Evolutionary conservation across 1,140 invertebrate species (phyloP).

Genomic region (Eueides isabella): DNA sequence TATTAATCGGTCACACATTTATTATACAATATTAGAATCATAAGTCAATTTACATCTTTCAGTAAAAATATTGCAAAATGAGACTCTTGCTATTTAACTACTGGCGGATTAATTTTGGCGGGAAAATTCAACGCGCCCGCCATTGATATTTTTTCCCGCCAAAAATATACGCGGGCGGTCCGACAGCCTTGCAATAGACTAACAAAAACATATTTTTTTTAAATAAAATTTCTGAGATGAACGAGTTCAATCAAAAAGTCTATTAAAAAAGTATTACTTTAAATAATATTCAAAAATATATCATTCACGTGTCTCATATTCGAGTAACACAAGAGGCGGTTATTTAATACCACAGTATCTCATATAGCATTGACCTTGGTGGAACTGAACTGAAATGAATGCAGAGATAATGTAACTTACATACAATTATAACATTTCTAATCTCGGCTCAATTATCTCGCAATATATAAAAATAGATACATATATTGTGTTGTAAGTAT

Average conservation of each 20-base stretch:
- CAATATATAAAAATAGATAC: neutral
- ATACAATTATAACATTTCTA: neutral
- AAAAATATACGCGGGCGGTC: too few relatives aligned
- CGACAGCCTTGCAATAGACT: too few relatives aligned
- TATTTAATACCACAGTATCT: neutral
- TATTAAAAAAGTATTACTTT: neutral
- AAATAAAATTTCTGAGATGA: too few relatives aligned
- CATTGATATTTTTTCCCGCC: too few relatives aligned
- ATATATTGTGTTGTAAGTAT: neutral
- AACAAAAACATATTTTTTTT: too few relatives aligned
- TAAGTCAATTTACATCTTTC: too few relatives aligned
- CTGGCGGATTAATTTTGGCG: too few relatives aligned
- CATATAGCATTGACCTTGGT: slow-evolving; percentile 6
- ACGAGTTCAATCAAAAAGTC: neutral
- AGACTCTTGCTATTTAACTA: too few relatives aligned
- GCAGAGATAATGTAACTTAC: neutral
- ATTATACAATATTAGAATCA: too few relatives aligned
- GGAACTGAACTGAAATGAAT: neutral
- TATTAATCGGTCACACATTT: too few relatives aligned
- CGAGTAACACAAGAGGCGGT: neutral
- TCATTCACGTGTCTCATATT: neutral
- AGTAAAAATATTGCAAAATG: too few relatives aligned
- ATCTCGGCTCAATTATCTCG: neutral
- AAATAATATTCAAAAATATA: neutral
- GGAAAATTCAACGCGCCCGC: too few relatives aligned